These are phyloP conservation scores for Lineus longissimus DNA, from an alignment of 1,140 invertebrate genomes.

Conservation along the genomic window DNA sequence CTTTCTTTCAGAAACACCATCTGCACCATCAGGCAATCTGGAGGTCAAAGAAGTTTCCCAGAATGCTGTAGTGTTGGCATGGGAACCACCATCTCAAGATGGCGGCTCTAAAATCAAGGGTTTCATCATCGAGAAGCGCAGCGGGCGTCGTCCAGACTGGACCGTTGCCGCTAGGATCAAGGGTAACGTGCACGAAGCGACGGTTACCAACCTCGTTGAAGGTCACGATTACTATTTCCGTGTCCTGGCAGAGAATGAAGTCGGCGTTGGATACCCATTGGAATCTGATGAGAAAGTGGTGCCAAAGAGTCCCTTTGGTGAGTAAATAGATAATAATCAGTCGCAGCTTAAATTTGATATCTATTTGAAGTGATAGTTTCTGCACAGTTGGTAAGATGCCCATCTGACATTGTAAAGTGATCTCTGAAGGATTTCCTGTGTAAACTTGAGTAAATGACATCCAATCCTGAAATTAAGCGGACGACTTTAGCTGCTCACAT, in stretches of 20 bases:
- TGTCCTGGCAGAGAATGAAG: conserved; percentile 87
- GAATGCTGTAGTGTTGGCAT: conserved; percentile 79
- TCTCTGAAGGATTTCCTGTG: too few species aligned
- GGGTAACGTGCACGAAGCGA: conserved; percentile 25
- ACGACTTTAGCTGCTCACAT: too few species aligned
- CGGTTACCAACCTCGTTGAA: conserved; percentile 65
- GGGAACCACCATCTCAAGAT: conserved; percentile 85
- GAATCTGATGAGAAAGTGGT: conserved; percentile 83
- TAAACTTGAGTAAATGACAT: too few species aligned
- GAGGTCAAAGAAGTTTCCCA: conserved; percentile 88
- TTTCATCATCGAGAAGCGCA: conserved; percentile 95
- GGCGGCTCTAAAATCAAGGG: conserved; percentile 85
- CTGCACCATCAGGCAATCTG: conserved; percentile 86
- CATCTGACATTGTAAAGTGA: too few species aligned
- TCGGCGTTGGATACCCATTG: conserved; percentile 81
- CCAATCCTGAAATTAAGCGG: too few species aligned
- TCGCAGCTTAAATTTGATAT: too few species aligned
- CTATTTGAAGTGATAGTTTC: too few species aligned
- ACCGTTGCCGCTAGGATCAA: conserved; percentile 73
- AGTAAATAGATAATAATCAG: too few species aligned
- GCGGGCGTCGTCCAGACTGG: conserved; percentile 72
- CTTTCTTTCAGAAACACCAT: conserved; percentile 69
- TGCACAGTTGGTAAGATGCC: too few species aligned
- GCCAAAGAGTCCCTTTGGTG: conserved; percentile 69
- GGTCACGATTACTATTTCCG: conserved; percentile 52